phyloP scores from a whole-genome alignment of 1,140 invertebrate species.

The Episyrphus balteatus region DNA sequence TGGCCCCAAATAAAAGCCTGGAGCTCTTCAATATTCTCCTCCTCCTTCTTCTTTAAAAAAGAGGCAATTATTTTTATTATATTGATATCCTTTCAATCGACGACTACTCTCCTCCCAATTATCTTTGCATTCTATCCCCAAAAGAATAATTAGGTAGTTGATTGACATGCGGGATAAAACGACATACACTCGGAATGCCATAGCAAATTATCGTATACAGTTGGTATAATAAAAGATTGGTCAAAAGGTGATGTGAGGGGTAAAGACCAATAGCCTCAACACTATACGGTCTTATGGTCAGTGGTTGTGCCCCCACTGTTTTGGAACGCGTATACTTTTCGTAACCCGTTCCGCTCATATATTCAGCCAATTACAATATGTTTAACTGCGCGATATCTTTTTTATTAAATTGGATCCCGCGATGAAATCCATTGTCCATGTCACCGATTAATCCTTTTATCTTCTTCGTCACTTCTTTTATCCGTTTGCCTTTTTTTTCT shows the following conservation, averaged over 20 bases:
- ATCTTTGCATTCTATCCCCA: not conserved
- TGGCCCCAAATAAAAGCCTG: no score
- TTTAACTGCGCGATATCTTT: conserved; percentile 34
- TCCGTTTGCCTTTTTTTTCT: no score
- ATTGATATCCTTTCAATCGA: no score
- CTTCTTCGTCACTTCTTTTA: conserved; percentile 16
- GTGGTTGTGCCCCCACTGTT: conserved; percentile 1
- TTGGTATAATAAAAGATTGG: conserved; percentile 7
- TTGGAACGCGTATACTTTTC: not conserved
- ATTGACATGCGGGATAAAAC: conserved; percentile 37
- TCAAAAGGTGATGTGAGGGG: conserved; percentile 14
- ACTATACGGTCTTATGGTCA: conserved; percentile 1
- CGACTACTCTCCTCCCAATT: no score
- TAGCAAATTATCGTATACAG: conserved; percentile 37
- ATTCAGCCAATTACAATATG: conserved; percentile 32
- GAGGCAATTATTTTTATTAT: no score
- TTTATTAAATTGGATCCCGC: conserved; percentile 10
- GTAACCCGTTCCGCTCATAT: conserved; percentile 5
- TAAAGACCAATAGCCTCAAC: conserved; percentile 2
- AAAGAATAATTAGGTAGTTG: conserved; percentile 36
- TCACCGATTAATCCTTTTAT: conserved; percentile 32
- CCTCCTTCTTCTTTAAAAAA: no score
- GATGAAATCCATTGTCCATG: conserved; percentile 12
- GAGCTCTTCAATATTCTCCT: no score
- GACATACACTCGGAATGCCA: conserved; percentile 37